Base-by-base conservation (phyloP, 2,113 vertebrate genomes). In the Leucoraja erinaceus region DNA sequence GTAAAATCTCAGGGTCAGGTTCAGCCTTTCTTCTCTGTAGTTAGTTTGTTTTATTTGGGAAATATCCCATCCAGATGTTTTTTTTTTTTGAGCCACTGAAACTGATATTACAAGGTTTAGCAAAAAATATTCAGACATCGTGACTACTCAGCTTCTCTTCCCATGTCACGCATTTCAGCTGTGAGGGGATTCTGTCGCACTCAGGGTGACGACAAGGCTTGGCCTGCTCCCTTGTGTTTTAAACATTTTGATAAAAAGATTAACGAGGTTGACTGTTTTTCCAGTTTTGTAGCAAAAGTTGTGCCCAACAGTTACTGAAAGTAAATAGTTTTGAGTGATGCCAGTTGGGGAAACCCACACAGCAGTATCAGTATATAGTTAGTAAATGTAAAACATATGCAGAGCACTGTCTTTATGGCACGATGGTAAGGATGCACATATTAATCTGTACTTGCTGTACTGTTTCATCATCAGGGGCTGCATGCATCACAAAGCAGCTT, bases 61-160 rank as follows among this genome's bases (percentile, higher is more conserved):
- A 81, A 92, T 83, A 94, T 94, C 96, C 95, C 95, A 94, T 95
- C 96, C 96, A 97, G 96, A 97, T 96, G 96, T 97, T 97, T 96
- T 96, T 96, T 47, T 47, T 94, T 91, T 96, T 96, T 95, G 94
- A 96, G 96, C 94, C 95, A 95, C 95, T 96, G 96, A 95, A 96
- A 96, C 95, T 93, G 96, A 97, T 96, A 96, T 95, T 95, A 94
- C 94, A 93, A 93, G 94, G 95, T 94, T 93, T 94, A 94, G 95
- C 95, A 95, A 95, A 94, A 95, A 95, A 72, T 96, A 96, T 96
- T 96, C 96, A 95, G 94, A 93, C 94, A 93, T 93, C 93, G 93
- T 78, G 68, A 93, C 93, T 92, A n/a, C 94, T 94, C 94, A 93
- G 92, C 94, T 96, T 96, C 94, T 95, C 95, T 96, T 95, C 95